A percentile compares a stretch with the other conserved stretches of the same genome.
These are phyloP conservation scores for Pteropus alecto DNA, from an alignment of 2,113 vertebrate genomes.

Conservation along the genomic window DNA sequence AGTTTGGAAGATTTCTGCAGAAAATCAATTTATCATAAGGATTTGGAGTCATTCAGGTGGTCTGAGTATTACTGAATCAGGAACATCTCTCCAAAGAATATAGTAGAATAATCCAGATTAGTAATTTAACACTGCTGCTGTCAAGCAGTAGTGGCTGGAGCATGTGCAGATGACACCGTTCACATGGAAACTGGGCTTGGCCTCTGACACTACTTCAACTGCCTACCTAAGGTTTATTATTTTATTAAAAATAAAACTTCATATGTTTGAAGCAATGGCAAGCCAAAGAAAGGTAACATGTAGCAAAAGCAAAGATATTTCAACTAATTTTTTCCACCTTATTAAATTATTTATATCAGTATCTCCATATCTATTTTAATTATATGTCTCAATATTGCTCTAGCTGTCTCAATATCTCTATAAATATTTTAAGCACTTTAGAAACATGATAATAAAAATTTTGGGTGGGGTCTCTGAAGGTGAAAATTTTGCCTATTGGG, in stretches of 20 bases:
- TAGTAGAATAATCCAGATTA: not conserved
- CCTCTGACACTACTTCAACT: rapidly evolving
- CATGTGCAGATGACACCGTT: rapidly evolving
- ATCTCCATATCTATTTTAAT: not conserved
- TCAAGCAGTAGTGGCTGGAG: rapidly evolving
- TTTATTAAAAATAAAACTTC: not conserved
- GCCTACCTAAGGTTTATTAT: not conserved
- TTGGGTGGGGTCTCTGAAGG: not conserved
- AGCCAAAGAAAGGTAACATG: not conserved
- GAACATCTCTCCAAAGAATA: not conserved
- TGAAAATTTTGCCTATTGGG: not conserved
- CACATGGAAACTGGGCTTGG: not conserved
- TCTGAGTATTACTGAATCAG: not conserved
- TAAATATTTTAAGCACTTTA: not conserved
- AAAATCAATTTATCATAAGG: not conserved
- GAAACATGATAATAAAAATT: not conserved
- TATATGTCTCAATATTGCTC: not conserved
- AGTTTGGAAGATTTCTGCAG: not conserved
- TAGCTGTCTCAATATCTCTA: not conserved
- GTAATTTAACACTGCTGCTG: not conserved
- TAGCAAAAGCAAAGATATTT: not conserved
- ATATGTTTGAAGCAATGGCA: not conserved
- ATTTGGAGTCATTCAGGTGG: not conserved
- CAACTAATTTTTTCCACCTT: not conserved
- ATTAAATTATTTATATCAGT: not conserved